phyloP scores from a whole-genome alignment of 1,140 invertebrate species.

The Mercenaria mercenaria region DNA sequence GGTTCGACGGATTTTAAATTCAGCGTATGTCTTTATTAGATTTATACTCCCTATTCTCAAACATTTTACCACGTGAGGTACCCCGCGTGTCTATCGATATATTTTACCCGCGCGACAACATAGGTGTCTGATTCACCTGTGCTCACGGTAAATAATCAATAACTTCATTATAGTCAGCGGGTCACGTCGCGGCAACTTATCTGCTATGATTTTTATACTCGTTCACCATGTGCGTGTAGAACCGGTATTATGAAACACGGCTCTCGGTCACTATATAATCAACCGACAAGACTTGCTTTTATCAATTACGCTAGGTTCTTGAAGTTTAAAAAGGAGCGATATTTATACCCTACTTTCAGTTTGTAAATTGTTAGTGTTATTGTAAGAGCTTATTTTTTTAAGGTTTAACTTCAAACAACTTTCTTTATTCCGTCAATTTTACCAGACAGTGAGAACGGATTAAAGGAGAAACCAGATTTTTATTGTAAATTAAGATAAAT shows the following conservation, averaged over 20 bases:
- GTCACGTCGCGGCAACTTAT: background rate
- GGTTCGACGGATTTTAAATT: no score
- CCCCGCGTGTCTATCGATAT: no score
- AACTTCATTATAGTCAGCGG: no score
- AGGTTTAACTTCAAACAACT: background rate
- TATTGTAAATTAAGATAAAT: conserved; percentile 29
- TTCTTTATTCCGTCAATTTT: background rate
- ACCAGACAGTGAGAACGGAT: background rate
- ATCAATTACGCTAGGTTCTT: conserved; percentile 13
- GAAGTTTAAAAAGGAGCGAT: conserved; percentile 10
- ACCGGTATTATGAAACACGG: no score
- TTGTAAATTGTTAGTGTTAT: no score
- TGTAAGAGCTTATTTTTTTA: no score
- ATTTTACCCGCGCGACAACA: no score
- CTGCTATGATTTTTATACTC: background rate
- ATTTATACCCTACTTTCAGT: background rate
- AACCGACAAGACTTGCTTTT: background rate
- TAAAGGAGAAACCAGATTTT: background rate
- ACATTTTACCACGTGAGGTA: no score
- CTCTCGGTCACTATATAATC: background rate
- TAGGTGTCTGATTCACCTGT: no score
- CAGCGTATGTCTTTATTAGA: no score
- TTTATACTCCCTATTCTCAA: no score
- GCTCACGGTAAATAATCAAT: background rate
- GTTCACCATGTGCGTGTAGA: background rate